Evolutionary conservation across 2,113 vertebrate genomes (phyloP).

Genomic region (Colinus virginianus): DNA sequence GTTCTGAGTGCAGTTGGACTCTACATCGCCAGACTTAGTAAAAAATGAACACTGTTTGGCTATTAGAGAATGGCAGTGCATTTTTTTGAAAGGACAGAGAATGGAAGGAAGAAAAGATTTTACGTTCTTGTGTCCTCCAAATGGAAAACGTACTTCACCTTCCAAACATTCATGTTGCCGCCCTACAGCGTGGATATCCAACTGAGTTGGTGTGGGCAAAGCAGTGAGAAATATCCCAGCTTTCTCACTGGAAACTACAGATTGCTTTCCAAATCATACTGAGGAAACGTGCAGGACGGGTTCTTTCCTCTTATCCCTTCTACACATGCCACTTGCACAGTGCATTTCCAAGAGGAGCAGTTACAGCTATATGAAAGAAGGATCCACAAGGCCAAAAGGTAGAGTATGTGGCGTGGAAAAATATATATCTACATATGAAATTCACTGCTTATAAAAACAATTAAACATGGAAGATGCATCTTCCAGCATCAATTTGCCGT

Average conservation of each 20-base stretch:
- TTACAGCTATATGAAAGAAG: background rate
- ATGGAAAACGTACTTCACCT: conserved; percentile 14
- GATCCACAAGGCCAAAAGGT: background rate
- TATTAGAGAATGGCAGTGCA: conserved; percentile 9
- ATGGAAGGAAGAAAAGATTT: conserved; percentile 37
- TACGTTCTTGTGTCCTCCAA: conserved; percentile 13
- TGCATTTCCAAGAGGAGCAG: rapidly evolving
- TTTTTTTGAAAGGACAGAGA: background rate
- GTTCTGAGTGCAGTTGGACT: background rate
- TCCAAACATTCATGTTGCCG: conserved; percentile 55
- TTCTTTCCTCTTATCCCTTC: background rate
- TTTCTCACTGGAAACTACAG: background rate
- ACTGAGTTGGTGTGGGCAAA: background rate
- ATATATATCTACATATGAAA: rapidly evolving
- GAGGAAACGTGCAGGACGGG: background rate
- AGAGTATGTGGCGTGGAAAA: background rate
- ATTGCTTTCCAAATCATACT: background rate
- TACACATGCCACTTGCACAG: background rate
- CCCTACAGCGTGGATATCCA: background rate
- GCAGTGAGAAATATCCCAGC: background rate
- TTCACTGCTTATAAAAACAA: background rate
- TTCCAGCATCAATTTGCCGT: background rate
- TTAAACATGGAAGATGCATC: background rate
- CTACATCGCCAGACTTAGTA: background rate
- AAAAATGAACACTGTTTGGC: conserved; percentile 2